Base-by-base conservation (phyloP, 1,140 invertebrate genomes). In the Microplitis demolitor region DNA sequence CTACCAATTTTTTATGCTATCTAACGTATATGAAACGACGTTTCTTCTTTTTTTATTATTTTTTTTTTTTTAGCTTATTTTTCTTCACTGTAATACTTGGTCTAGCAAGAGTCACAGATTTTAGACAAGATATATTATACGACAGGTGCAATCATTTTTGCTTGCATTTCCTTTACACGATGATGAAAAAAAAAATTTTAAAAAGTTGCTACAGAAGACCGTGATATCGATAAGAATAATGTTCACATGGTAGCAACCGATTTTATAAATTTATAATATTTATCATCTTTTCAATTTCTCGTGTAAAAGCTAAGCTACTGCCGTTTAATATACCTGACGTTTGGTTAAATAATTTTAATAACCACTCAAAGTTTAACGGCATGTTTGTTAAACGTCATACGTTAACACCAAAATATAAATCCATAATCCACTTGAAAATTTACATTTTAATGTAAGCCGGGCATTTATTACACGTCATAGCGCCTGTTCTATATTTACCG, bases 401-500 rank as follows among this genome's bases (percentile, higher is more conserved):
- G 69, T 74, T 71, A 24, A 71, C 69, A 66, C 37, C 45, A 61
- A 66, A 74, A 74, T 74, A 71, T 56, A 66, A 74, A 74, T 74
- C 63, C 69, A 74, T 74, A 69, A 66, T 56, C 61, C 66, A 61
- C 53, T 50, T 51, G 73, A 60, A 70, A 66, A 74, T 74, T 74
- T 74, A 67, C 73, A 74, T 74, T 74, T 71, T 74, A 74, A 74
- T 74, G 60, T 74, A 71, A 71, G 61, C 60, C 31, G 68, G 35
- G 63, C 56, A 14, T 35, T 66, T 14, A 68, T 14, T 39, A 50
- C 60, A 33, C n/a, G 13, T 33, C 4, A 4, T 4, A 24, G 4
- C 6, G 6, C 14, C 33, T 9, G 33, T 35, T 61, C 4, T 45
- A 45, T 45, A 45, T 6, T 45, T 45, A 45, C 39, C 11, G 6